These are phyloP conservation scores for Spea bombifrons DNA, from an alignment of 2,113 vertebrate genomes.

Conservation along the genomic window DNA sequence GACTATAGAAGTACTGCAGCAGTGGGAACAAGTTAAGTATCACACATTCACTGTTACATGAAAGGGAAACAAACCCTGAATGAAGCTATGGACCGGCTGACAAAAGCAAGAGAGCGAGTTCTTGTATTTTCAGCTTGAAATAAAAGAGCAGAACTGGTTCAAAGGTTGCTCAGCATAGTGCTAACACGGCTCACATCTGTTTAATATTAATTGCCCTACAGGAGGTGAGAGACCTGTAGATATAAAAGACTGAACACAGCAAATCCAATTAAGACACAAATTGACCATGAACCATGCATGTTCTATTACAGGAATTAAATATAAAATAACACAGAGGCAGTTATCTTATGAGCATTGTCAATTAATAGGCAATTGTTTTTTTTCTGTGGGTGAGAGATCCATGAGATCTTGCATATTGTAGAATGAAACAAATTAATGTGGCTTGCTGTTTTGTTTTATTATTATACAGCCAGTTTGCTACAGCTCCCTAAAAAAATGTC, in stretches of 20 bases:
- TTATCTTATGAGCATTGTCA: not conserved
- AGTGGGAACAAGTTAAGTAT: conserved; percentile 21
- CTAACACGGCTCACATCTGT: conserved; percentile 26
- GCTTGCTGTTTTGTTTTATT: too few species aligned
- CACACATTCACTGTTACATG: accelerated
- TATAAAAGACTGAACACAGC: conserved; percentile 24
- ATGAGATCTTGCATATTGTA: too few species aligned
- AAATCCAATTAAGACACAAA: conserved; percentile 37
- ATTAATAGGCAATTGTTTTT: not conserved
- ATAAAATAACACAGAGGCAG: conserved; percentile 4
- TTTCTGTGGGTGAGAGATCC: too few species aligned
- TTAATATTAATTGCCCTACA: not conserved
- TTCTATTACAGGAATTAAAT: not conserved
- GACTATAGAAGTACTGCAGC: not conserved
- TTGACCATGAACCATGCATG: conserved; percentile 14
- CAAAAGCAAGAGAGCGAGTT: conserved; percentile 2
- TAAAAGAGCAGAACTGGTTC: conserved; percentile 21
- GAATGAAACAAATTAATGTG: too few species aligned
- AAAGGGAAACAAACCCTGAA: conserved; percentile 7
- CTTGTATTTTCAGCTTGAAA: conserved; percentile 7
- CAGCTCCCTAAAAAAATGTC: too few species aligned
- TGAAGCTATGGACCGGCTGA: not conserved
- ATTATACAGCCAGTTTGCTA: too few species aligned
- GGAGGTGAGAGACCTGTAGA: not conserved
- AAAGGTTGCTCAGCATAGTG: conserved; percentile 1